Base-by-base conservation (phyloP, 2,113 vertebrate species). In the Channa maculata region DNA sequence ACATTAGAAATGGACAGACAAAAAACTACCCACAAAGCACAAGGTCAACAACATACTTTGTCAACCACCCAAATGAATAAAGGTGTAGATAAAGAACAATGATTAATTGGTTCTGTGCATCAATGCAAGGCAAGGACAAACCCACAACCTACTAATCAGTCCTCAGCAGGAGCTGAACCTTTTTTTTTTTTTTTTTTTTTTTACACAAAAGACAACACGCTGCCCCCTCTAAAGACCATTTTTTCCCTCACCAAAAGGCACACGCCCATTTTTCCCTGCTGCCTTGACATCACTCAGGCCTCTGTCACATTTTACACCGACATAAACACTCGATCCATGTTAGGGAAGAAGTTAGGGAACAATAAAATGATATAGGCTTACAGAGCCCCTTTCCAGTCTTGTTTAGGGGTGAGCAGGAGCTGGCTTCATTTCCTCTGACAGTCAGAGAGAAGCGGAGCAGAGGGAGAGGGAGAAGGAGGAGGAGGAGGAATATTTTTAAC, bases 401-500 rank as follows among this genome's bases (percentile, higher is more conserved):
- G 60, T 88, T 88, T 71, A 70, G 82, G 64, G 69, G 60, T 14
- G 57, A 88, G 67, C 62, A n/a, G 69, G 59, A 83, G 77, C 71
- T 33, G 75, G 77, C 67, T 89, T 85, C 65, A 80, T 83, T 86
- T 90, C 86, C 90, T 91, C 81, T 69, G 86, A 92, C 84, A 80
- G 82, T 78, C 68, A 24, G 66, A 51, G 58, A 71, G 86, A 87
- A 86, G 71, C 58, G 7, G 68, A 84, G 78, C 48, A 57, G n/a
- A 70, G 81, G 73, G 64, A 75, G 75, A 44, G 66, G 54, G 64
- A 82, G 75, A 70, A 80, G 79, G 76, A 78, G 82, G 64, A 82
- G 75, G 72, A 80, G 79, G 76, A 78, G 82, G 82, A 88, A 86
- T 88, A 85, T 88, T 93, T 93, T 92, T 88, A 90, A 89, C 85